Base-by-base conservation (phyloP, 1,140 invertebrate genomes). In the Oreohelix idahoensis region DNA sequence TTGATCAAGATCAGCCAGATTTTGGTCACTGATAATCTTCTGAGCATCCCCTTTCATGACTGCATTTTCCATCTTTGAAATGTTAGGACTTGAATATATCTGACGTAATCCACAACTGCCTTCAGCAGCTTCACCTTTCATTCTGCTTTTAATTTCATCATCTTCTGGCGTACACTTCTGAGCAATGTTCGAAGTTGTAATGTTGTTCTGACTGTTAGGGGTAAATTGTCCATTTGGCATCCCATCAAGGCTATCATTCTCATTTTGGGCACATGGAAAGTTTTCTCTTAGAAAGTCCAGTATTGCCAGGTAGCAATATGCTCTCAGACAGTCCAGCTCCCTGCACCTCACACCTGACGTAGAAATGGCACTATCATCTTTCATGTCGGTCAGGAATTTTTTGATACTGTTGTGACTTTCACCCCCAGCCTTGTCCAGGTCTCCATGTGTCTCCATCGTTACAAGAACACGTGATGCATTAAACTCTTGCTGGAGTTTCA, bases 401-500 rank as follows among this genome's bases (percentile, higher is more conserved):
- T 89, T 89, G 49, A 90, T 88, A 32, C 86, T 88, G 71, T 89
- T 87, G 36, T 88, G 86, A 73, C 87, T 88, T 51, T 86, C 86
- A n/a, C 75, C 83, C 42, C 75, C 79, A 29, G 87, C 85, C 35
- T 87, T 85, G 53, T 90, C 88, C 58, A 89, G 84, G 66, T 88
- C 84, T 49, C 84, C 86, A 66, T 87, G 85, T 36, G 79, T 88
- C 79, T 91, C 89, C 86, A 91, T 89, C 66, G 86, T 89, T 49
- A 91, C 89, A n/a, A 91, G 81, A 0, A 91, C 89, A 29, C 89
- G 80, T 76, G 89, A 84, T 1, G 90, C 90, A 29, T 89, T 90
- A 66, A 89, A 87, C 80, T 91, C 90, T 36, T 91, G 89, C 76
- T 91, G 90, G 49, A 91, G 84, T 73, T 91, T 91, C 69, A 91